A percentile compares a stretch with the other conserved stretches of the same genome.
Evolutionary conservation across 2,797 vertebrate species (phyloP).

Genomic region (Phaenicophaeus curvirostris): DNA sequence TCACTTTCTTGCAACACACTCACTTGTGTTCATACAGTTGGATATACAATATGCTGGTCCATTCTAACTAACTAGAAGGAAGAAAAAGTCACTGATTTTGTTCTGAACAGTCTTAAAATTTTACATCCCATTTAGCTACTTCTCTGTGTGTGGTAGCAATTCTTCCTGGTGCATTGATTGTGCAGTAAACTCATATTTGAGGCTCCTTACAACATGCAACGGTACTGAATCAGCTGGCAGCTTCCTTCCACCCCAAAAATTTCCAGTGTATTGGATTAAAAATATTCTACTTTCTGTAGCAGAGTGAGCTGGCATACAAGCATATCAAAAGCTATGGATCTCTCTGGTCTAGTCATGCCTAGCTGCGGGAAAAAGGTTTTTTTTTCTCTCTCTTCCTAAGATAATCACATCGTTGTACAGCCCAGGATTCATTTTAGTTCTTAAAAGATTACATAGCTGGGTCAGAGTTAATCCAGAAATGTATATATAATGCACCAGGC

Average conservation of each 20-base stretch:
- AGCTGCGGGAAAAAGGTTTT: neutral
- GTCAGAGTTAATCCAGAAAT: conserved; percentile 54
- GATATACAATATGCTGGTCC: neutral
- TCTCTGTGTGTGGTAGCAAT: neutral
- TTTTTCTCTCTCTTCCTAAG: neutral
- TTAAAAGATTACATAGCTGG: conserved; percentile 63
- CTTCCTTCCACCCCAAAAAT: neutral
- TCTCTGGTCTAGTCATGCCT: neutral
- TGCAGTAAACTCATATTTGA: neutral
- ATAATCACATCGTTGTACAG: conserved; percentile 21
- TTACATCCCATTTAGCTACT: neutral
- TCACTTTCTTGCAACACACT: neutral
- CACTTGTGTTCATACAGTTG: neutral
- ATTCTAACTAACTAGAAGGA: neutral
- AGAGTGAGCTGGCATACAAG: neutral
- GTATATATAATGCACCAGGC: neutral
- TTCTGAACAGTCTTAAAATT: neutral
- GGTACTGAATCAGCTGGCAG: neutral
- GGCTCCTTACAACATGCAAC: neutral
- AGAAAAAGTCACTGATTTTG: neutral
- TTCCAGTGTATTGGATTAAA: neutral
- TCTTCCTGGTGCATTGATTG: neutral
- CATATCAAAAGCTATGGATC: neutral
- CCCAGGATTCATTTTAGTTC: conserved; percentile 37
- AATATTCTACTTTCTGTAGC: neutral